phyloP scores from a whole-genome alignment of 2,888 invertebrate genomes.

The Morinoia aosen region DNA sequence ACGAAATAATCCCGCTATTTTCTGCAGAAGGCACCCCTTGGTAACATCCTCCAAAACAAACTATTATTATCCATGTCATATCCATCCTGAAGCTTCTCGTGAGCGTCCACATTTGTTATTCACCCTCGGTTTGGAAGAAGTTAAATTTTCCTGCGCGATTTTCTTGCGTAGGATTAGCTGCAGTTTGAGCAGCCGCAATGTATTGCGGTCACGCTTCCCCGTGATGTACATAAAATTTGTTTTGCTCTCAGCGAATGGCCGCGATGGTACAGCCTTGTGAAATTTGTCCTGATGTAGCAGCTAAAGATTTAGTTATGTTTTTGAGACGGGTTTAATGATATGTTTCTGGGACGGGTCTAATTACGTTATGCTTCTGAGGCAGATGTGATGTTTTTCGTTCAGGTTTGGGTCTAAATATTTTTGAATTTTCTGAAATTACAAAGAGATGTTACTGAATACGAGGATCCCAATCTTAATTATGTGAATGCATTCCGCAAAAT shows the following conservation, averaged over 20 bases:
- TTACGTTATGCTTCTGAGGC: too few relatives aligned
- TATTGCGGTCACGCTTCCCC: slow-evolving; percentile 12
- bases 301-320: not conserved
- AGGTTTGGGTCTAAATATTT: too few relatives aligned
- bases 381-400: too few relatives aligned
- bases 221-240: not conserved
- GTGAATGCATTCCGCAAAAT: too few relatives aligned
- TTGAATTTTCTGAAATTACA: too few relatives aligned
- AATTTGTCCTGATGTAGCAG: not conserved
- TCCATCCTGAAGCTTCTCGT: not conserved
- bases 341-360: too few relatives aligned
- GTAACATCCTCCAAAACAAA: not conserved
- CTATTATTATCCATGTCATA: not conserved
- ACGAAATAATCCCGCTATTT: not conserved
- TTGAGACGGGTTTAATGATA: not conserved
- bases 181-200: not conserved
- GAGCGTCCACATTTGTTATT: not conserved
- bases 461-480: too few relatives aligned
- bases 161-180: not conserved
- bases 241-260: not conserved
- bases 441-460: too few relatives aligned
- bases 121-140: not conserved
- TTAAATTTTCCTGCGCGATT: not conserved
- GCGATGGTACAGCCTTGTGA: not conserved
- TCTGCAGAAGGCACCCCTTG: not conserved